Conservation (phyloP, 2,113 vertebrate genomes). For the Collichthys lucidus region DNA sequence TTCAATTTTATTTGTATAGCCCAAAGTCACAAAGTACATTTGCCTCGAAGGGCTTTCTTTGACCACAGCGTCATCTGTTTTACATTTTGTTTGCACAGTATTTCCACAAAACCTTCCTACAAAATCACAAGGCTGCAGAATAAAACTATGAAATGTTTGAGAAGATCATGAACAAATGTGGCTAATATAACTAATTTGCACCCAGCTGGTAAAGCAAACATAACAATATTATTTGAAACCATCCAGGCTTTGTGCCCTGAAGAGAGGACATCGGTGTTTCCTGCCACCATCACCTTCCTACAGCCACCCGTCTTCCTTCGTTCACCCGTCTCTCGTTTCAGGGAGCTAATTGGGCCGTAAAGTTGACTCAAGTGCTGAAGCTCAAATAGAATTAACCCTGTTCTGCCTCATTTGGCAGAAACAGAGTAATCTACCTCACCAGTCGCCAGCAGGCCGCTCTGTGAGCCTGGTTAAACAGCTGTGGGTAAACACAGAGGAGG, state of each 20-base stretch:
- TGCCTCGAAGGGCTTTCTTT: no score
- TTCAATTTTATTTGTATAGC: no score
- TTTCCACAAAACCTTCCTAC: background rate
- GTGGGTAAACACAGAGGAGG: constrained; percentile 64
- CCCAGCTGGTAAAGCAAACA: background rate
- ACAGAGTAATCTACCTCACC: constrained; percentile 47
- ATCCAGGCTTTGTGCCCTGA: constrained; percentile 8
- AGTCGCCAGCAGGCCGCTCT: constrained; percentile 1
- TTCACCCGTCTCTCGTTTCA: constrained; percentile 33
- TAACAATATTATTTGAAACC: background rate
- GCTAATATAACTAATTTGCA: background rate
- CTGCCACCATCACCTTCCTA: constrained; percentile 13
- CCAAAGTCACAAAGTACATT: no score
- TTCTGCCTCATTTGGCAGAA: constrained; percentile 77
- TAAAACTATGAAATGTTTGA: background rate
- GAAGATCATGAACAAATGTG: background rate
- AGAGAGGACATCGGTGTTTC: constrained; percentile 18
- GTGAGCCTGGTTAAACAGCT: constrained; percentile 66
- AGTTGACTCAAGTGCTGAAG: constrained; percentile 66
- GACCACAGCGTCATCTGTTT: background rate
- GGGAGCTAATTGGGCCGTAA: constrained; percentile 56
- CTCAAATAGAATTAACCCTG: constrained; percentile 77
- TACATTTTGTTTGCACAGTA: background rate
- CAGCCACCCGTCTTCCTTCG: background rate
- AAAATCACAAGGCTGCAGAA: background rate